Evolutionary conservation across 1,140 invertebrate species (phyloP).

Genomic region (Trichonephila clavipes): DNA sequence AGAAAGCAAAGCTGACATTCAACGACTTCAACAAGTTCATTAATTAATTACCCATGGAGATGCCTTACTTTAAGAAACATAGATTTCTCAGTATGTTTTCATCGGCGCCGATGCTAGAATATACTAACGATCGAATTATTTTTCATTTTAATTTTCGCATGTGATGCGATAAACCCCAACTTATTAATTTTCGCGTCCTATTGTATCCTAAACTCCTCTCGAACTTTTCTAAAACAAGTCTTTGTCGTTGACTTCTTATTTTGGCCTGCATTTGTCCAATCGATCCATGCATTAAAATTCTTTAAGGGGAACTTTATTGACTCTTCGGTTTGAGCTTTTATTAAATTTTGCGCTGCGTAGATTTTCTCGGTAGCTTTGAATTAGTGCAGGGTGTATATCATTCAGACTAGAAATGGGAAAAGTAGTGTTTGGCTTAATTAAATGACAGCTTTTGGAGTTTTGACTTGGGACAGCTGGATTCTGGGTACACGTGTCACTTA

Average conservation of each 20-base stretch:
- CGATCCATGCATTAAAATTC: background rate
- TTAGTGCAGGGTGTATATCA: too few relatives aligned
- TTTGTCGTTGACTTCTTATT: background rate
- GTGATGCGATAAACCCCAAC: background rate
- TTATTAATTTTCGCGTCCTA: background rate
- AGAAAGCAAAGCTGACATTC: too few relatives aligned
- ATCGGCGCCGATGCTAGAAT: background rate
- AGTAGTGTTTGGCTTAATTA: too few relatives aligned
- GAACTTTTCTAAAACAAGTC: background rate
- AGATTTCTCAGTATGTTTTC: background rate
- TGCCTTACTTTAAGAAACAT: background rate
- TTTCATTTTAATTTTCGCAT: background rate
- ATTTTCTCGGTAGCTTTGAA: too few relatives aligned
- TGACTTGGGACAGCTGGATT: too few relatives aligned
- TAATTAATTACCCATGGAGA: too few relatives aligned
- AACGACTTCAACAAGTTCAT: too few relatives aligned
- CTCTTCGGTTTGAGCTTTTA: background rate
- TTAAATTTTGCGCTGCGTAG: too few relatives aligned
- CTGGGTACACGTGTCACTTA: too few relatives aligned
- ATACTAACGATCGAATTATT: background rate
- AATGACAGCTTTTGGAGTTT: too few relatives aligned
- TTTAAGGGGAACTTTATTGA: background rate
- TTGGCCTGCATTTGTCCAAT: background rate
- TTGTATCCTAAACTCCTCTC: background rate
- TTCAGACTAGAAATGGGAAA: too few relatives aligned